phyloP scores from a whole-genome alignment of 2,888 invertebrate species.

The Lycophotia porphyrea region DNA sequence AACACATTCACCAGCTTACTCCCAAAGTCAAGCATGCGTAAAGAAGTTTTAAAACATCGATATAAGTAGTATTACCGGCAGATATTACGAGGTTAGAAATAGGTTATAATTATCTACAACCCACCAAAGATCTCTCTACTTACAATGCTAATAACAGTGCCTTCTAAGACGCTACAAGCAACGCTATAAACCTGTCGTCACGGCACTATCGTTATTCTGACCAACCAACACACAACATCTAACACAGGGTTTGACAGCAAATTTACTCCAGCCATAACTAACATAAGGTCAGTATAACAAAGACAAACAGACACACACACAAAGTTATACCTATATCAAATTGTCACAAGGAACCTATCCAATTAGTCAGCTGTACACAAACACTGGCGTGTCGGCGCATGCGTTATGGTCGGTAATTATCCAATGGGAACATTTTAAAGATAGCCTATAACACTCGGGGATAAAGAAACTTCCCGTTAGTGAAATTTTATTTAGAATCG shows the following conservation, averaged over 20 bases:
- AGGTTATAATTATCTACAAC: too few species aligned
- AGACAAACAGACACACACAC: conserved; percentile 3
- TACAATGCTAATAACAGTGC: neutral
- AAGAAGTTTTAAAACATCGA: too few species aligned
- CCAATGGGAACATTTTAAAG: neutral
- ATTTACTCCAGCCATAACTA: conserved; percentile 9
- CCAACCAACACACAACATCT: neutral
- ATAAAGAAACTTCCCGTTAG: neutral
- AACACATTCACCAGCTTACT: too few species aligned
- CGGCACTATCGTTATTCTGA: neutral
- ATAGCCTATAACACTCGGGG: neutral
- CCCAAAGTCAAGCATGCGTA: too few species aligned
- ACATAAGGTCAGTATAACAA: conserved; percentile 9
- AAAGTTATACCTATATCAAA: conserved; percentile 23
- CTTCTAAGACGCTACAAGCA: neutral
- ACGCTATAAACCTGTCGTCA: neutral
- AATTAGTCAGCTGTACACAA: conserved; percentile 36
- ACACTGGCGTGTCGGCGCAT: neutral
- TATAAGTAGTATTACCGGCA: too few species aligned
- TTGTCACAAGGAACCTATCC: conserved; percentile 37
- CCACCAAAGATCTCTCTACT: too few species aligned
- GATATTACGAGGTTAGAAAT: too few species aligned
- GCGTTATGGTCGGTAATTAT: neutral
- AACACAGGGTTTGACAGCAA: neutral
- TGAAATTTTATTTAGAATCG: too few species aligned